Evolutionary conservation across 2,113 vertebrate genomes (phyloP).

Genomic region (Callipepla squamata): DNA sequence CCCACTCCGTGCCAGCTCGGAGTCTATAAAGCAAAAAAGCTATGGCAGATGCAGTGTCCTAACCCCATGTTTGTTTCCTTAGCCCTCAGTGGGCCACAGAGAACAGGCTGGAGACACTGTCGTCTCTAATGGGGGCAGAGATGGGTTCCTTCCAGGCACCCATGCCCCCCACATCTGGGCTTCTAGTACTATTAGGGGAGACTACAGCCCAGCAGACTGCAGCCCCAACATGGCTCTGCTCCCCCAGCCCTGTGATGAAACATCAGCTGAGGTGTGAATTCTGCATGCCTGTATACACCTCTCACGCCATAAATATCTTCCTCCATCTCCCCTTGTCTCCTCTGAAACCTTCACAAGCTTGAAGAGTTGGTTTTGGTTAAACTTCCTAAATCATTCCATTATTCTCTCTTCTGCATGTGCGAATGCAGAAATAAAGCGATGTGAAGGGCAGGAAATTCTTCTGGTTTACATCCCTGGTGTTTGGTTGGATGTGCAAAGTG

Average conservation of each 20-base stretch:
- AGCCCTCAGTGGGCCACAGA: background rate
- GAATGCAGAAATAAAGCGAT: background rate
- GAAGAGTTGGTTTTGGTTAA: background rate
- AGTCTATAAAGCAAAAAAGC: background rate
- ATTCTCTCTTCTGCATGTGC: background rate
- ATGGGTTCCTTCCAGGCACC: background rate
- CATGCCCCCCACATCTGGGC: background rate
- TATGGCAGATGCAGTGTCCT: background rate
- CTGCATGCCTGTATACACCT: background rate
- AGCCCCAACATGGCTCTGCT: accelerated
- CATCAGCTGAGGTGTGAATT: background rate
- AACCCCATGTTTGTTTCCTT: background rate
- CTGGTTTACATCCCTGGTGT: background rate
- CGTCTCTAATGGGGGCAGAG: background rate
- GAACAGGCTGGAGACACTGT: background rate
- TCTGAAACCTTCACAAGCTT: background rate
- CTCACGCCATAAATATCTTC: background rate
- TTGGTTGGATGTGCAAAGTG: conserved; percentile 38
- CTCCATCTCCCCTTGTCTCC: background rate
- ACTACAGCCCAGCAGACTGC: background rate
- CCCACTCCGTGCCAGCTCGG: background rate
- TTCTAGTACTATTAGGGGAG: background rate
- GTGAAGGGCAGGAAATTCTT: conserved; percentile 43
- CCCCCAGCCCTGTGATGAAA: background rate
- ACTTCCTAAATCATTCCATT: background rate